Conservation (phyloP, 2,888 invertebrate genomes). For the Ochlodes sylvanus region DNA sequence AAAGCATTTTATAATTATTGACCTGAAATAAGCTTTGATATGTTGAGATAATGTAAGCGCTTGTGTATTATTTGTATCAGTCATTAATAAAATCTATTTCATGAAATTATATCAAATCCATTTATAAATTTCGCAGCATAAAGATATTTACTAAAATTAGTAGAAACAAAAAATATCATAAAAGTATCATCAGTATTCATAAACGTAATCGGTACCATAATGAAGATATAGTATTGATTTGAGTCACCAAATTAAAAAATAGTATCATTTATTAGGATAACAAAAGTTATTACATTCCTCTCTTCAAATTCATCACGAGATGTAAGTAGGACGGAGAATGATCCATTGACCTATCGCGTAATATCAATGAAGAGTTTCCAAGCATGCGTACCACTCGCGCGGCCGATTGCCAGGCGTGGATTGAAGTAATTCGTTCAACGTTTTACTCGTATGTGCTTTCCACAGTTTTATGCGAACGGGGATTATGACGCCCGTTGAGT, state of each 20-base stretch:
- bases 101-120: too few species aligned
- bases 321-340: conserved; percentile 42
- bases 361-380: conserved; percentile 55
- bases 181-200: too few species aligned
- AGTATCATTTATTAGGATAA: not conserved
- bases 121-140: too few species aligned
- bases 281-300: not conserved
- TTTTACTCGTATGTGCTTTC: conserved; percentile 36
- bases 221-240: not conserved
- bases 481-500: conserved; percentile 20
- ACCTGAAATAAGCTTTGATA: too few species aligned
- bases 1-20: too few species aligned
- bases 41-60: too few species aligned
- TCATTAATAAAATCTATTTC: too few species aligned
- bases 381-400: conserved; percentile 63
- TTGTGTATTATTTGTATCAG: too few species aligned
- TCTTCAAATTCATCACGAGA: conserved; percentile 20
- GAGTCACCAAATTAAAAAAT: not conserved
- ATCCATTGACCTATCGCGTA: conserved; percentile 55
- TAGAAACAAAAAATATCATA: too few species aligned
- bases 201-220: not conserved
- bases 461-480: conserved; percentile 20
- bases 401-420: conserved; percentile 47
- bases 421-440: conserved; percentile 36
- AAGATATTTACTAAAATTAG: too few species aligned